Evolutionary conservation across 2,113 vertebrate species (phyloP).

Genomic region (Phodopus roborovskii): DNA sequence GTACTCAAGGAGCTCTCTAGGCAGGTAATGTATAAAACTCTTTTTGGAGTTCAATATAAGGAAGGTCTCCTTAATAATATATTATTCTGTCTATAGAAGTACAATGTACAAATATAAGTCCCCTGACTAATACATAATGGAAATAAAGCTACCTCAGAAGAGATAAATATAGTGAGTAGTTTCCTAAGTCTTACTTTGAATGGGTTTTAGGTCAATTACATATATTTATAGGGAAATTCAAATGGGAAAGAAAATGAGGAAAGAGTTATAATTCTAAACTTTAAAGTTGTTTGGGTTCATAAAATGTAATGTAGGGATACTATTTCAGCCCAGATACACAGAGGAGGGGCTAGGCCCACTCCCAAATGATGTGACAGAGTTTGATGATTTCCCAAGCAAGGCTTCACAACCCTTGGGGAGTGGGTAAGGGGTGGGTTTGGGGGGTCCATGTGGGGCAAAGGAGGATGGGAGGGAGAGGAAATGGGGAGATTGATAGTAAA

Average conservation of each 20-base stretch:
- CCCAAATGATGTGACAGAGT: too few relatives aligned
- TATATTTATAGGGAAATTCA: not conserved
- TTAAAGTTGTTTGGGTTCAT: not conserved
- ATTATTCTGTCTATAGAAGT: slow-evolving; percentile 2
- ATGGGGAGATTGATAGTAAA: too few relatives aligned
- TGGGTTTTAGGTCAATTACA: slow-evolving; percentile 4
- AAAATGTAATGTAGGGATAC: not conserved
- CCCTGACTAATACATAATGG: slow-evolving; percentile 45
- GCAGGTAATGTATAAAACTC: not conserved
- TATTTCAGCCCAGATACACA: too few relatives aligned
- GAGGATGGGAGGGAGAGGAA: too few relatives aligned
- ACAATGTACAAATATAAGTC: slow-evolving; percentile 20
- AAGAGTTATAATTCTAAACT: not conserved
- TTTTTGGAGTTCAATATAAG: not conserved
- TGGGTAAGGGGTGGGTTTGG: too few relatives aligned
- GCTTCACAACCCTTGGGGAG: too few relatives aligned
- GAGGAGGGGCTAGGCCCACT: too few relatives aligned
- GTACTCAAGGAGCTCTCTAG: not conserved
- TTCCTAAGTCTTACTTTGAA: slow-evolving; percentile 53
- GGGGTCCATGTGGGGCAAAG: too few relatives aligned
- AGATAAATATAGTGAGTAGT: slow-evolving; percentile 7
- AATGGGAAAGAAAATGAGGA: slow-evolving; percentile 25
- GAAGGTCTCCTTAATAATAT: not conserved
- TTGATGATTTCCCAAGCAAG: too few relatives aligned
- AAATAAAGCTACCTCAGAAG: not conserved